Conservation (phyloP, 2,113 vertebrate species). For the Carassius carassius region DNA sequence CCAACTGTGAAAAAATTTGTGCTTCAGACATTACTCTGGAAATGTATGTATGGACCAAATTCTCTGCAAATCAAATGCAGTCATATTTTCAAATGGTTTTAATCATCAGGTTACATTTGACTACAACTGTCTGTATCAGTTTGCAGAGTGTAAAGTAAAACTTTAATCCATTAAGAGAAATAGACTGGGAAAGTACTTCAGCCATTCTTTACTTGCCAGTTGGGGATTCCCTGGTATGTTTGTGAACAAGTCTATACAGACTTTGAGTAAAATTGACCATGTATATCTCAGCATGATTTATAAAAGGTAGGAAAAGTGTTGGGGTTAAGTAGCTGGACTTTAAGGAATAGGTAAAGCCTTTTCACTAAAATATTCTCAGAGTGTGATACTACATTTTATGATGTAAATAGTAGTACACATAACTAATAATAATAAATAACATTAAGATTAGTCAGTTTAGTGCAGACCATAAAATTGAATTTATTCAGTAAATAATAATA, state of each 20-base stretch:
- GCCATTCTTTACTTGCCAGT: constrained; percentile 16
- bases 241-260: background rate
- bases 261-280: background rate
- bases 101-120: constrained; percentile 9
- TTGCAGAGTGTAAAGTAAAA: constrained; percentile 9
- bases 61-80: constrained; percentile 33
- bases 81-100: constrained; percentile 27
- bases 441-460: no score
- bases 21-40: constrained; percentile 5
- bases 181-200: background rate
- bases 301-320: background rate
- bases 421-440: no score
- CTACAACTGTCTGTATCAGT: constrained; percentile 28
- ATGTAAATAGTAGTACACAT: no score
- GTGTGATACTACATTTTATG: background rate
- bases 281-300: background rate
- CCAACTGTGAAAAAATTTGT: constrained; percentile 2
- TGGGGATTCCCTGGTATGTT: constrained; percentile 7
- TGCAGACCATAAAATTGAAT: no score
- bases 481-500: no score
- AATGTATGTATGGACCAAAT: constrained; percentile 35
- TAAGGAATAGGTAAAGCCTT: background rate
- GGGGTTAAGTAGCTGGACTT: background rate
- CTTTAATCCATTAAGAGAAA: constrained; percentile 21
- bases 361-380: background rate